Evolutionary conservation across 1,140 invertebrate genomes (phyloP).

Genomic region (Stratiolaelaps scimitus): DNA sequence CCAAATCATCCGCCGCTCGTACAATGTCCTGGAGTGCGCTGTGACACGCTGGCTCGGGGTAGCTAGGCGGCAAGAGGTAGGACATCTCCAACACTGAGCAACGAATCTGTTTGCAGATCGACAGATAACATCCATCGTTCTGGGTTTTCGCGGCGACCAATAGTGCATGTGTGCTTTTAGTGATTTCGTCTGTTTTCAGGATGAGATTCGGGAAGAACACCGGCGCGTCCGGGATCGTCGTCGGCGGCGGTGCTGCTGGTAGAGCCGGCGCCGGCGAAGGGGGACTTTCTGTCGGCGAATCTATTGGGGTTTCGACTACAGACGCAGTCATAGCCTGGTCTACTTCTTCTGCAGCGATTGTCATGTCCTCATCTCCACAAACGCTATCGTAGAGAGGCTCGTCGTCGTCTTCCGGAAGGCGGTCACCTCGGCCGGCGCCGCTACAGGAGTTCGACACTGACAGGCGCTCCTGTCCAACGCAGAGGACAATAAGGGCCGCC

Average conservation of each 20-base stretch:
- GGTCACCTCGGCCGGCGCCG: not conserved
- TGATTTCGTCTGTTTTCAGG: constrained; percentile 16
- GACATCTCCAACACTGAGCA: constrained; percentile 17
- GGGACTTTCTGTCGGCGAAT: not conserved
- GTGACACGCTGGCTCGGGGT: not conserved
- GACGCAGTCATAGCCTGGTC: not conserved
- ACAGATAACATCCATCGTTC: constrained; percentile 12
- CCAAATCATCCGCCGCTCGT: constrained; percentile 1
- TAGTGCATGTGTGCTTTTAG: constrained; percentile 3
- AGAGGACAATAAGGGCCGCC: constrained; percentile 4
- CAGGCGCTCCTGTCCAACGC: not conserved
- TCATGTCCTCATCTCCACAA: constrained; percentile 13
- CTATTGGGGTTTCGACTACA: not conserved
- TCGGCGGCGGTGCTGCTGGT: constrained; percentile 1
- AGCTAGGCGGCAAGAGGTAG: constrained; percentile 9
- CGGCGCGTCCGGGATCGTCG: not conserved
- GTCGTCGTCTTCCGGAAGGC: constrained; percentile 3
- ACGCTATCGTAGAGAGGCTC: constrained; percentile 23
- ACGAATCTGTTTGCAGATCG: constrained; percentile 23
- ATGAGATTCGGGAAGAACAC: not conserved
- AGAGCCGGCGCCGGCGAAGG: not conserved
- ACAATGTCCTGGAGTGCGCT: not conserved
- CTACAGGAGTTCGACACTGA: not conserved
- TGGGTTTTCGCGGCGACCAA: constrained; percentile 7
- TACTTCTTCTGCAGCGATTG: not conserved